Conservation (phyloP, 2,888 invertebrate species). For the Polylopha cassiicola region DNA sequence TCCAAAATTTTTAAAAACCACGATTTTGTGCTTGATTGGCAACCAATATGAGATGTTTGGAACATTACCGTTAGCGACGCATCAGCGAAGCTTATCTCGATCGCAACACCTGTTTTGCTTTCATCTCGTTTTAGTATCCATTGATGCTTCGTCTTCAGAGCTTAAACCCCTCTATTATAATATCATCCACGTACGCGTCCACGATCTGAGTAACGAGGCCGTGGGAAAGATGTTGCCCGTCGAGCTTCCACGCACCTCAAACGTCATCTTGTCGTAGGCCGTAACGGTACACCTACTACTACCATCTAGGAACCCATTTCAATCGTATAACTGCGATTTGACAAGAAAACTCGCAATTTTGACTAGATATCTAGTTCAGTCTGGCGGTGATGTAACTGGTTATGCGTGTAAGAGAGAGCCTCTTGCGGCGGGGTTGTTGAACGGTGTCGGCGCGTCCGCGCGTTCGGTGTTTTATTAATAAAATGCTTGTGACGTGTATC, state of each 20-base stretch:
- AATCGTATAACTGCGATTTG: background rate
- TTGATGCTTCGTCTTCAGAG: constrained; percentile 22
- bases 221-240: constrained; percentile 51
- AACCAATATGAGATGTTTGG: constrained; percentile 10
- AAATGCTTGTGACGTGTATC: constrained; percentile 69
- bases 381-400: constrained; percentile 48
- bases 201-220: constrained; percentile 50
- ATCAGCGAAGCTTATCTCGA: constrained; percentile 21
- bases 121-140: constrained; percentile 27
- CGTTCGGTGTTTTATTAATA: constrained; percentile 71
- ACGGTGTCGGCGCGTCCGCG: constrained; percentile 52
- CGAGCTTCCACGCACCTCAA: constrained; percentile 35
- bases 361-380: constrained; percentile 35
- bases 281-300: constrained; percentile 46
- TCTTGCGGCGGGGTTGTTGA: constrained; percentile 65
- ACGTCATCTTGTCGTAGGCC: constrained; percentile 40
- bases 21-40: no score
- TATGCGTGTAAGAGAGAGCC: constrained; percentile 45
- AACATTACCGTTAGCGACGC: constrained; percentile 28
- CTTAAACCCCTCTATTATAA: constrained; percentile 31
- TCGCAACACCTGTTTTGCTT: constrained; percentile 24
- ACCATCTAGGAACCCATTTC: no score
- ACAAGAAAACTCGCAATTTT: background rate
- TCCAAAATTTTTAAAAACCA: no score
- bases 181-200: constrained; percentile 44